Conservation (phyloP, 2,113 vertebrate species). For the Syrrhaptes paradoxus region DNA sequence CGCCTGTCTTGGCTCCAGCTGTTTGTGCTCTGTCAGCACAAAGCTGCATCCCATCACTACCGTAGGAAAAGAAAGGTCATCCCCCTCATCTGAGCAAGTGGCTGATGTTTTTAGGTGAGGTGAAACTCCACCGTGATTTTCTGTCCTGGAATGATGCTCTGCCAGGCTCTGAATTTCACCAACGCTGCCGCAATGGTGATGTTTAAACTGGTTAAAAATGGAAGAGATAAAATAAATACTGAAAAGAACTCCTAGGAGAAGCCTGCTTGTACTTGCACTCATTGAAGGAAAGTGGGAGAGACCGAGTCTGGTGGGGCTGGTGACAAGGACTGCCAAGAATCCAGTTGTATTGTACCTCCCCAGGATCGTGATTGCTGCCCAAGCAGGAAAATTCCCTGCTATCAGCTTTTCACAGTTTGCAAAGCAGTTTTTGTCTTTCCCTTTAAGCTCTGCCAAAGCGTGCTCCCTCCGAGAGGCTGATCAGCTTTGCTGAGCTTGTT, state of each 20-base stretch:
- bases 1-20: background rate
- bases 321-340: background rate
- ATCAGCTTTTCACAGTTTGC: background rate
- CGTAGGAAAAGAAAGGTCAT: background rate
- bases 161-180: background rate
- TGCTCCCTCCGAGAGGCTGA: background rate
- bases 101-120: background rate
- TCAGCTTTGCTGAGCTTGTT: background rate
- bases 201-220: background rate
- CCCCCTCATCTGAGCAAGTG: background rate
- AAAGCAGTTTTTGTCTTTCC: background rate
- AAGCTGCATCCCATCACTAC: background rate
- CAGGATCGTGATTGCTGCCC: background rate
- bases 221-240: background rate
- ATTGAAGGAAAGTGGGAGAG: background rate
- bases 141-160: background rate
- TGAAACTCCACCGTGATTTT: background rate
- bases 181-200: fast-evolving
- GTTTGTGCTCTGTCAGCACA: background rate
- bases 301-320: background rate
- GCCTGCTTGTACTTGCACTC: background rate
- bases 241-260: background rate
- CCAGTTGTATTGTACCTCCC: background rate
- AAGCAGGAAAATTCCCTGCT: background rate
- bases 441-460: background rate